phyloP scores from a whole-genome alignment of 2,888 invertebrate species.

The Boloria selene region DNA sequence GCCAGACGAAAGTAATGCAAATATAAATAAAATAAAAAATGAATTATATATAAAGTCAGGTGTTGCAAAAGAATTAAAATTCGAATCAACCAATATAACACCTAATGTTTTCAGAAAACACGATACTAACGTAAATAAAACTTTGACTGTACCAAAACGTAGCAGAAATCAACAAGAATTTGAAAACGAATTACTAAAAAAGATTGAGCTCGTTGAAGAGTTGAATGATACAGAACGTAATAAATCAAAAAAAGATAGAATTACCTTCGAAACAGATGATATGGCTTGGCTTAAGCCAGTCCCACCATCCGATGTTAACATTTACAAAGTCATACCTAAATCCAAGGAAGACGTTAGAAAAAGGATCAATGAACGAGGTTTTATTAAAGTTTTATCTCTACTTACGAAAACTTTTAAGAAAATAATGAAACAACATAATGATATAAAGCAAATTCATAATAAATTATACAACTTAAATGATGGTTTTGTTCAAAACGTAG shows the following conservation, averaged over 20 bases:
- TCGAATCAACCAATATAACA: not conserved
- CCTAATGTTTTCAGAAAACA: not conserved
- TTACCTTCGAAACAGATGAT: conserved; percentile 55
- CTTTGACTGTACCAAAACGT: conserved; percentile 48
- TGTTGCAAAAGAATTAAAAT: not conserved
- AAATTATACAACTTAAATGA: conserved; percentile 55
- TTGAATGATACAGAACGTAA: conserved; percentile 44
- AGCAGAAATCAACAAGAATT: conserved; percentile 53
- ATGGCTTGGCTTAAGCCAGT: conserved; percentile 57
- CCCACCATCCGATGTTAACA: conserved; percentile 49
- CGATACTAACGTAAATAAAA: conserved; percentile 24
- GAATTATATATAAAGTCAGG: not conserved
- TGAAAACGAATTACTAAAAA: conserved; percentile 52
- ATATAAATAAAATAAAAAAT: not conserved
- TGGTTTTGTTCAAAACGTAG: conserved; percentile 55
- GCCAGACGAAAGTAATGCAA: not conserved
- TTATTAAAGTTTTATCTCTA: conserved; percentile 68
- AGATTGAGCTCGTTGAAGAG: conserved; percentile 44
- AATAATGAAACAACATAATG: conserved; percentile 67
- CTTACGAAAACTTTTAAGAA: conserved; percentile 72
- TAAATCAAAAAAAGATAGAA: conserved; percentile 50
- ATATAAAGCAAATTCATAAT: conserved; percentile 62
- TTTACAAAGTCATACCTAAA: conserved; percentile 58
- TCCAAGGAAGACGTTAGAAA: conserved; percentile 45
- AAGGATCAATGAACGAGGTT: conserved; percentile 63